Conservation (phyloP, 2,113 vertebrate genomes). For the Corvus hawaiiensis region DNA sequence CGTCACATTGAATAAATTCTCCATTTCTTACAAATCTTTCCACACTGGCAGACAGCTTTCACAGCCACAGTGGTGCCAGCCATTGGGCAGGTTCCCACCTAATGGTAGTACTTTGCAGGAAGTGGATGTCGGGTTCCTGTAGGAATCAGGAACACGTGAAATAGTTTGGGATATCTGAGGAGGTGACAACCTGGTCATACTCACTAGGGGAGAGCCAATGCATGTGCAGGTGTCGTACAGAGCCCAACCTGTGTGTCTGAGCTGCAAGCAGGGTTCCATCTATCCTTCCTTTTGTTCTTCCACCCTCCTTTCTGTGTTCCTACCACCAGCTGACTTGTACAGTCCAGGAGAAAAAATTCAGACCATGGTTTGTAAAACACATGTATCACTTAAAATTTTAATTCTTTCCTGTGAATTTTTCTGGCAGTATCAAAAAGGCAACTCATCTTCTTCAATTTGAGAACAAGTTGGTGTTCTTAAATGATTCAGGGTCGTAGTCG, state of each 20-base stretch:
- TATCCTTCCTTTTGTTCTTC: background rate
- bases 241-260: background rate
- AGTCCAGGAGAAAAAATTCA: background rate
- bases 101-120: background rate
- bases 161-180: background rate
- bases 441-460: background rate
- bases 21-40: background rate
- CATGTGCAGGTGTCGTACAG: fast-evolving
- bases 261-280: background rate
- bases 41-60: background rate
- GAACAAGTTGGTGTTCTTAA: background rate
- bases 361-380: background rate
- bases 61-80: background rate
- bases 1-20: background rate
- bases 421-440: background rate
- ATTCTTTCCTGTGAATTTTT: background rate
- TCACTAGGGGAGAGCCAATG: background rate
- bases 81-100: background rate
- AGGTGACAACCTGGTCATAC: background rate
- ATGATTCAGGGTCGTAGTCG: background rate
- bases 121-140: background rate
- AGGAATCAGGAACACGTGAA: background rate
- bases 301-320: background rate
- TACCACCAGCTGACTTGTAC: background rate
- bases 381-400: background rate